Conservation (phyloP, 2,888 invertebrate genomes). For the Mesorhabditis belari region DNA sequence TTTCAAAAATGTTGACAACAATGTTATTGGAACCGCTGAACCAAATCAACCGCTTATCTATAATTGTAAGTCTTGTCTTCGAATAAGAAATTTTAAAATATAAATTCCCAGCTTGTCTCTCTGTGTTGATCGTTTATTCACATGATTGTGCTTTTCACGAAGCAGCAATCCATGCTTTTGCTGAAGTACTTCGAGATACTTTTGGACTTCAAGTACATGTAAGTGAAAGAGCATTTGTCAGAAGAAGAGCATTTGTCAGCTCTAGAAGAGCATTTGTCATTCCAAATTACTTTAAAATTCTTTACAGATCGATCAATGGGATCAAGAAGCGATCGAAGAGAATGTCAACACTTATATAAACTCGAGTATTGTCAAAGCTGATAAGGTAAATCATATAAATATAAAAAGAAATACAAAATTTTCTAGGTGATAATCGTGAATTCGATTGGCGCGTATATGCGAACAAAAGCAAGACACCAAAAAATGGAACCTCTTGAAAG, state of each 20-base stretch:
- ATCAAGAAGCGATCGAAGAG: constrained; percentile 41
- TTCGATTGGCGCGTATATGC: constrained; percentile 42
- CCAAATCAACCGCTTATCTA: neutral
- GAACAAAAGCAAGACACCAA: constrained; percentile 19
- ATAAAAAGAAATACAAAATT: neutral
- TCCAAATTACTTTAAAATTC: neutral
- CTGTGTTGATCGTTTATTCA: constrained; percentile 46
- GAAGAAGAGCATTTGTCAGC: neutral
- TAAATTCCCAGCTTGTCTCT: constrained; percentile 6
- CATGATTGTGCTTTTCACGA: constrained; percentile 49
- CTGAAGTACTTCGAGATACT: constrained; percentile 39
- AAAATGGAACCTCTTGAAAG: constrained; percentile 27
- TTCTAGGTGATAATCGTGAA: constrained; percentile 45
- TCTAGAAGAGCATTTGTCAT: neutral
- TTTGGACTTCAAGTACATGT: constrained; percentile 43
- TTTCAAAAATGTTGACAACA: neutral
- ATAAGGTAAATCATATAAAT: constrained; percentile 19
- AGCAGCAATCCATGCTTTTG: constrained; percentile 43
- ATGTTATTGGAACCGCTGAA: neutral
- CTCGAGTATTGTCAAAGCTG: constrained; percentile 40
- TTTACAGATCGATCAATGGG: constrained; percentile 46
- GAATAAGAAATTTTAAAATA: neutral
- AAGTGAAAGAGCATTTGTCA: constrained; percentile 3
- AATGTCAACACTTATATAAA: constrained; percentile 49
- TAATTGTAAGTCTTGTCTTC: neutral